Conservation (phyloP, 2,888 invertebrate species). For the Epinotia bilunana region DNA sequence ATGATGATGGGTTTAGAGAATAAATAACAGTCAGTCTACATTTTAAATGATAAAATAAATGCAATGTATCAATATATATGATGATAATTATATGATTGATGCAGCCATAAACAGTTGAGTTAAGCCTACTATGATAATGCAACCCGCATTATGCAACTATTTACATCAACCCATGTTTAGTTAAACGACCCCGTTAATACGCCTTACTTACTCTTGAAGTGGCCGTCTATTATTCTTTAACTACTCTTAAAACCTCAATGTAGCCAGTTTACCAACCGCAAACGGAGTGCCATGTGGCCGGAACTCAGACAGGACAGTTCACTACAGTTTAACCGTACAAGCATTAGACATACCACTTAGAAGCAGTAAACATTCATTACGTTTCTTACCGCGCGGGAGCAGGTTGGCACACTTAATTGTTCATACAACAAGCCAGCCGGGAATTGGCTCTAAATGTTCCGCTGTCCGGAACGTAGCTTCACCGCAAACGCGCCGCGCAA, state of each 20-base stretch:
- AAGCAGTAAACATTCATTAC: constrained; percentile 75
- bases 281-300: constrained; percentile 34
- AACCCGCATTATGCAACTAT: not conserved
- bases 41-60: not conserved
- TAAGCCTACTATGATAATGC: not conserved
- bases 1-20: too few relatives aligned
- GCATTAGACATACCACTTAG: constrained; percentile 68
- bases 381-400: constrained; percentile 72
- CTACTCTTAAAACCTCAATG: constrained; percentile 12
- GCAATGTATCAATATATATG: too few relatives aligned
- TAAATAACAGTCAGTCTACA: not conserved
- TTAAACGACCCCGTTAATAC: not conserved
- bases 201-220: not conserved
- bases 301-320: constrained; percentile 42
- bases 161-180: not conserved
- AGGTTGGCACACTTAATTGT: constrained; percentile 81
- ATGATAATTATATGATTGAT: too few relatives aligned
- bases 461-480: constrained; percentile 74
- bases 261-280: constrained; percentile 24
- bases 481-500: constrained; percentile 71
- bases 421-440: constrained; percentile 81
- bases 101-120: not conserved
- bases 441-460: constrained; percentile 80
- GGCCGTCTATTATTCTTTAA: constrained; percentile 12
- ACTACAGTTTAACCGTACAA: constrained; percentile 53